A percentile compares a stretch with the other conserved stretches of the same genome.
phyloP scores from a whole-genome alignment of 2,797 vertebrate species.

The Oreochromis grahami region DNA sequence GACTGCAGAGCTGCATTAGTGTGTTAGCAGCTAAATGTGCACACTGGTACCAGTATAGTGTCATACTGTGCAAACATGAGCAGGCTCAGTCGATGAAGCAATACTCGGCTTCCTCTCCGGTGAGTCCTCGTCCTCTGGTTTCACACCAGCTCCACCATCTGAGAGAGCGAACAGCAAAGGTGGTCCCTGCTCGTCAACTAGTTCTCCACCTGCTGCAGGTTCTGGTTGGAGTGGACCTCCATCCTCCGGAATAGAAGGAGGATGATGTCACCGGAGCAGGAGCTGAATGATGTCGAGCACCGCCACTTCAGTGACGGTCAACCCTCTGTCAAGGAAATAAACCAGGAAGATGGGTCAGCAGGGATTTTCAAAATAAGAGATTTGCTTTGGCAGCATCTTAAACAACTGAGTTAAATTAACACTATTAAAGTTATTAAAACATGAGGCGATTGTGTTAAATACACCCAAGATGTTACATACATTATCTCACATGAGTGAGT shows the following conservation, averaged over 20 bases:
- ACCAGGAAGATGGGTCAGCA: rapidly evolving
- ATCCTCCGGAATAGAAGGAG: neutral
- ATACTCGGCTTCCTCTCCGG: neutral
- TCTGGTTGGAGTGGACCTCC: neutral
- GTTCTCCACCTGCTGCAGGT: neutral
- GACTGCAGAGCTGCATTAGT: neutral
- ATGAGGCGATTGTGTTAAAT: neutral
- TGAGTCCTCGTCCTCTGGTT: neutral
- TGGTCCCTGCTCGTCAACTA: neutral
- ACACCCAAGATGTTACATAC: neutral
- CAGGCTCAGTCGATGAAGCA: neutral
- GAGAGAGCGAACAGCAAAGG: rapidly evolving
- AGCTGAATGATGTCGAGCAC: neutral
- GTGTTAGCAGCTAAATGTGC: neutral
- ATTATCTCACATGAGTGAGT: neutral
- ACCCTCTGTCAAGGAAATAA: neutral
- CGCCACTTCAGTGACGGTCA: rapidly evolving
- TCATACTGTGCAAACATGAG: neutral
- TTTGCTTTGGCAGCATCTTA: neutral
- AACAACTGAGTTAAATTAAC: neutral
- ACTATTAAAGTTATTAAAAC: neutral
- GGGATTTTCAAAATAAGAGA: neutral
- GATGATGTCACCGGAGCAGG: neutral
- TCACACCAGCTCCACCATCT: neutral
- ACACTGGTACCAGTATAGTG: neutral